Conservation (phyloP, 2,113 vertebrate genomes). For the Circaetus cinerascens region DNA sequence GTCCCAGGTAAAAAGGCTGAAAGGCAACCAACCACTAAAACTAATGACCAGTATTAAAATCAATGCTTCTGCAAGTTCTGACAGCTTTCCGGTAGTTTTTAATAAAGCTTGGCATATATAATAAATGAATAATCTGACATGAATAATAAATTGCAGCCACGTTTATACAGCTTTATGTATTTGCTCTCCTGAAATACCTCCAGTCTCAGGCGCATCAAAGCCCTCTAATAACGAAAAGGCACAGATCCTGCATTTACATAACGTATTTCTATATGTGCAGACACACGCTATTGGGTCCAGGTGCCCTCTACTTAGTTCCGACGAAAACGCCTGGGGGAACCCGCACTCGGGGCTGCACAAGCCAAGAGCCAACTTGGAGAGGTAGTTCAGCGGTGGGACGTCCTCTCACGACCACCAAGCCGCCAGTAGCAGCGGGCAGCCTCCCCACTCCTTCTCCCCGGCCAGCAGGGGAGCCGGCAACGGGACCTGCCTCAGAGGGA, state of each 20-base stretch:
- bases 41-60: not conserved
- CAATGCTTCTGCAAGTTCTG: not conserved
- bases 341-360: rapidly evolving
- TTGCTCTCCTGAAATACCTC: not conserved
- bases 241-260: rapidly evolving
- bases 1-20: not conserved
- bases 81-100: not conserved
- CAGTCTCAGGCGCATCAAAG: too few relatives aligned
- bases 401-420: rapidly evolving
- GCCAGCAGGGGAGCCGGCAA: rapidly evolving
- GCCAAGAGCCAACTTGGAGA: rapidly evolving
- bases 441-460: too few relatives aligned
- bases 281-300: rapidly evolving
- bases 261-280: rapidly evolving
- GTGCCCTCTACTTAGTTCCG: rapidly evolving
- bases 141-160: not conserved
- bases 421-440: rapidly evolving
- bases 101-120: not conserved
- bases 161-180: not conserved
- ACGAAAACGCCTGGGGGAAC: rapidly evolving
- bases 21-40: not conserved
- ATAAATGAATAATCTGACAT: not conserved
- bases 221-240: rapidly evolving
- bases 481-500: rapidly evolving
- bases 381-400: rapidly evolving